Percentiles rank a stretch among this genome's conserved stretches.
These are phyloP conservation scores for Bagarius yarrelli DNA, from an alignment of 2,113 vertebrate genomes.

Conservation along the genomic window DNA sequence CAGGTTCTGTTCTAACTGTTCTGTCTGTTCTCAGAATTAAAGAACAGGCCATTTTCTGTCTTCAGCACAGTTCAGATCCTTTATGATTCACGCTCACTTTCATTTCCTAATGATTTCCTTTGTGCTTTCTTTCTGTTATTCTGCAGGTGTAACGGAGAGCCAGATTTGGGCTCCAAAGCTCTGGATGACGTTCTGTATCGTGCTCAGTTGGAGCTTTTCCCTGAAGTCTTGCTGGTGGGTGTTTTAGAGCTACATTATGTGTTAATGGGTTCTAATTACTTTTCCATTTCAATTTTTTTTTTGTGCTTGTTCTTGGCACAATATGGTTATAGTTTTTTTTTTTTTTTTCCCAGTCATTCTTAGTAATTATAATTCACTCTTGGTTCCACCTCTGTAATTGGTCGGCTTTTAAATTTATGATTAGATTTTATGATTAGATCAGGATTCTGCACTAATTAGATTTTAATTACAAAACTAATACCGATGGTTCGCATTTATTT, in stretches of 20 bases:
- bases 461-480: too few relatives aligned
- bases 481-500: too few relatives aligned
- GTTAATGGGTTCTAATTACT: conserved; percentile 63
- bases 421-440: too few relatives aligned
- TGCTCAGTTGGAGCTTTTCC: conserved; percentile 92
- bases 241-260: too few relatives aligned
- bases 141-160: conserved; percentile 92
- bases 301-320: too few relatives aligned
- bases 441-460: too few relatives aligned
- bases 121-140: not conserved
- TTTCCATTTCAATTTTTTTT: not conserved
- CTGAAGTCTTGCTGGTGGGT: conserved; percentile 94
- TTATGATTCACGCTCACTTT: not conserved
- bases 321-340: too few relatives aligned
- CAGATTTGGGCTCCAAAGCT: conserved; percentile 89
- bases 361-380: too few relatives aligned
- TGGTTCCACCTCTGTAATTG: too few relatives aligned
- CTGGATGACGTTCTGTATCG: conserved; percentile 94
- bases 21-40: too few relatives aligned
- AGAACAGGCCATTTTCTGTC: not conserved
- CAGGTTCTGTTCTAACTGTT: not conserved
- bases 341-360: too few relatives aligned
- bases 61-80: not conserved
- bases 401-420: too few relatives aligned
- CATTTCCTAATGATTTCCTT: not conserved